Percentiles rank a stretch among this genome's conserved stretches.
These are phyloP conservation scores for Falco columbarius DNA, from an alignment of 2,797 vertebrate genomes.

Conservation along the genomic window DNA sequence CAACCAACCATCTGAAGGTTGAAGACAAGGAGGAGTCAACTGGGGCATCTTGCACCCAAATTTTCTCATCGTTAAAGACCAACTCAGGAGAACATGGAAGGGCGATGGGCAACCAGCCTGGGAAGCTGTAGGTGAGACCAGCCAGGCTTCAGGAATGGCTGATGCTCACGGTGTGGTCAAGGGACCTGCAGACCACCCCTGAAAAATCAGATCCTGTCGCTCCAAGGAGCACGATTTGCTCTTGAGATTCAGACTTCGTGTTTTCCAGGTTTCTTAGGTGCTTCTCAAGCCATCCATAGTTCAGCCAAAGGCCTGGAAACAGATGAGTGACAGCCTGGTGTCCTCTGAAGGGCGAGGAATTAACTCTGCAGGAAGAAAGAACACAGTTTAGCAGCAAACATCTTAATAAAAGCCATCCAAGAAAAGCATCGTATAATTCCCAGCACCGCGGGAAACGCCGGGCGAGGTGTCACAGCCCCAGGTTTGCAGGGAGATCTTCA, in stretches of 20 bases:
- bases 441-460: accelerated
- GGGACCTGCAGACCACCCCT: not conserved
- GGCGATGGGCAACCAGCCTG: not conserved
- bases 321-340: not conserved
- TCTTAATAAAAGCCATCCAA: not conserved
- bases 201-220: not conserved
- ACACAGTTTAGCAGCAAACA: not conserved
- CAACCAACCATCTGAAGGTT: not conserved
- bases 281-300: not conserved
- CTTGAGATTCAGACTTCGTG: too few relatives aligned
- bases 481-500: not conserved
- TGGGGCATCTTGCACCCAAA: not conserved
- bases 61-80: not conserved
- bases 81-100: not conserved
- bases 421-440: not conserved
- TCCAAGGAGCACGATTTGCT: not conserved
- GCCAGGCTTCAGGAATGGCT: not conserved
- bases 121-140: not conserved
- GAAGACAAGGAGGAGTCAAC: not conserved
- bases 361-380: not conserved
- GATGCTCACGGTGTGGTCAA: not conserved
- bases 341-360: not conserved
- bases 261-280: not conserved
- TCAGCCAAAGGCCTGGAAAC: not conserved
- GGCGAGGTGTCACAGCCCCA: not conserved